A percentile compares a stretch with the other conserved stretches of the same genome.
phyloP scores from a whole-genome alignment of 2,113 vertebrate species.

The Oncorhynchus masou region DNA sequence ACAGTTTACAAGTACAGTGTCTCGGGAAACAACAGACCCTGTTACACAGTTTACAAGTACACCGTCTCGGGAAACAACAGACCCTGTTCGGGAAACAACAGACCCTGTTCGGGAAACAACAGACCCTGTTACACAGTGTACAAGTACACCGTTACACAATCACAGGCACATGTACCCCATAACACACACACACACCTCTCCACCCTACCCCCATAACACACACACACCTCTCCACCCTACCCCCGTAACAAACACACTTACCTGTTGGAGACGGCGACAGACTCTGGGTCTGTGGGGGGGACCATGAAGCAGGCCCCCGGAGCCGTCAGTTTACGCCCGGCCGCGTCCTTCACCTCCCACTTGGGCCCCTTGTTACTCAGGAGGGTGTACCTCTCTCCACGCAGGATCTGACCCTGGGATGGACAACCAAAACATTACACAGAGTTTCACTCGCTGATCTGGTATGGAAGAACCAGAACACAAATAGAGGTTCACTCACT shows the following conservation, averaged over 20 bases:
- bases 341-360: conserved; percentile 86
- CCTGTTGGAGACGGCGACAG: conserved; percentile 80
- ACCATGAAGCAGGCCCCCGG: conserved; percentile 91
- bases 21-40: too few species aligned
- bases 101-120: too few species aligned
- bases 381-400: conserved; percentile 86
- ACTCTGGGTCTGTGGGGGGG: conserved; percentile 87
- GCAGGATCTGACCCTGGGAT: conserved; percentile 80
- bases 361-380: conserved; percentile 77
- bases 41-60: background rate
- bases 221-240: too few species aligned
- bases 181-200: too few species aligned
- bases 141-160: background rate
- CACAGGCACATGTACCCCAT: background rate
- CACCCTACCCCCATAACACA: too few species aligned
- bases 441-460: background rate
- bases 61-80: too few species aligned
- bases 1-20: too few species aligned
- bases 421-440: conserved; percentile 15
- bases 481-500: too few species aligned
- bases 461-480: too few species aligned
- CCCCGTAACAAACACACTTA: conserved; percentile 57
- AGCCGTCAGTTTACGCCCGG: conserved; percentile 73
- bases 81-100: too few species aligned
- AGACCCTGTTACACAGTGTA: too few species aligned